phyloP scores from a whole-genome alignment of 2,797 vertebrate species.

The Scomberomorus guttatus region DNA sequence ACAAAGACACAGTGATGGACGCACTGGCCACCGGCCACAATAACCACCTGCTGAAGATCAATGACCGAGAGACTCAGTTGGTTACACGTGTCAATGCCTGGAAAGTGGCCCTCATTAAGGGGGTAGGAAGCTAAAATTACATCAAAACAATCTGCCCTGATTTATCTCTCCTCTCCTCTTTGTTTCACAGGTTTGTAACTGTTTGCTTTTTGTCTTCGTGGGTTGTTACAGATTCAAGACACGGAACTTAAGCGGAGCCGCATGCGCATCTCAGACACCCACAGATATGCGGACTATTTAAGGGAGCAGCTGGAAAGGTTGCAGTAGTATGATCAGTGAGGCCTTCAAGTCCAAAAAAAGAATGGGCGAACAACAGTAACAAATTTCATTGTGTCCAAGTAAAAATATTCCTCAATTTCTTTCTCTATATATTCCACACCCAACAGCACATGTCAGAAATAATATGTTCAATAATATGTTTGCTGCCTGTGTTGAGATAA shows the following conservation, averaged over 20 bases:
- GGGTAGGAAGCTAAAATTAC: conserved; percentile 78
- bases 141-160: not conserved
- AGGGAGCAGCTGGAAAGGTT: conserved; percentile 77
- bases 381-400: not conserved
- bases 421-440: not conserved
- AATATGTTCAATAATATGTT: too few species aligned
- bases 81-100: conserved; percentile 84
- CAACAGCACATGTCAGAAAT: not conserved
- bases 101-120: conserved; percentile 81
- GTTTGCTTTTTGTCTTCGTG: conserved; percentile 25
- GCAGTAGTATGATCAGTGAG: conserved; percentile 3
- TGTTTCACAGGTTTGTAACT: conserved; percentile 1
- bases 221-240: conserved; percentile 85
- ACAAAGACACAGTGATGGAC: conserved; percentile 86
- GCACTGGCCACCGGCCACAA: conserved; percentile 83
- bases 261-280: conserved; percentile 84
- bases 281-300: conserved; percentile 81
- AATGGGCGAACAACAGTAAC: not conserved
- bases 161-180: not conserved
- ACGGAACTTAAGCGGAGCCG: conserved; percentile 84
- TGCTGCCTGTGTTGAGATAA: conserved; percentile 7
- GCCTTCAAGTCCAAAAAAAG: not conserved
- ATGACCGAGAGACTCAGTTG: conserved; percentile 89
- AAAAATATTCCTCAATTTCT: not conserved
- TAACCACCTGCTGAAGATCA: conserved; percentile 88